phyloP scores from a whole-genome alignment of 2,113 vertebrate genomes.

The Bos taurus region DNA sequence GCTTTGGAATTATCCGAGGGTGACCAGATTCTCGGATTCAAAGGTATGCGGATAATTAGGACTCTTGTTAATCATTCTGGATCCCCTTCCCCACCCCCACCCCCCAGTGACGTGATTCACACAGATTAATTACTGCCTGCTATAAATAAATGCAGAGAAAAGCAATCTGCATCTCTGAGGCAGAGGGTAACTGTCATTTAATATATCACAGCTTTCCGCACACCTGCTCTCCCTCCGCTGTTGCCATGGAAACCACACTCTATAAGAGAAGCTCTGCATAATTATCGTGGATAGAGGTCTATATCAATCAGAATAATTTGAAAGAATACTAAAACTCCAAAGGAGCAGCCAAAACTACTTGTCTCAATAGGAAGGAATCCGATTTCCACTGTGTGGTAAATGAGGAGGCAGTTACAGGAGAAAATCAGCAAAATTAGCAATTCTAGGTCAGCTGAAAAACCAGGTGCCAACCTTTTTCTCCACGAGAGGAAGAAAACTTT shows the following conservation, averaged over 20 bases:
- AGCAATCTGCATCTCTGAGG: slow-evolving; percentile 75
- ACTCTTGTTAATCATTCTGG: slow-evolving; percentile 78
- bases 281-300: slow-evolving; percentile 83
- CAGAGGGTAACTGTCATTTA: slow-evolving; percentile 84
- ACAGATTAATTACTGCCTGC: slow-evolving; percentile 84
- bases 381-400: slow-evolving; percentile 77
- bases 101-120: slow-evolving; percentile 78
- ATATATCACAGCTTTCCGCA: slow-evolving; percentile 80
- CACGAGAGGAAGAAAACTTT: slow-evolving; percentile 54
- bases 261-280: slow-evolving; percentile 81
- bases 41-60: slow-evolving; percentile 80
- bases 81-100: slow-evolving; percentile 13
- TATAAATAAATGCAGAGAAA: slow-evolving; percentile 82
- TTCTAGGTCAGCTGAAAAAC: slow-evolving; percentile 64
- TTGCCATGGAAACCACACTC: slow-evolving; percentile 81
- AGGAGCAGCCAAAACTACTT: slow-evolving; percentile 79
- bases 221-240: slow-evolving; percentile 80
- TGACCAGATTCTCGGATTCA: slow-evolving; percentile 69
- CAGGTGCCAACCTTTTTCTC: slow-evolving; percentile 19
- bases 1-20: slow-evolving; percentile 47
- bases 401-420: slow-evolving; percentile 69
- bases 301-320: slow-evolving; percentile 86
- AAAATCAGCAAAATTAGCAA: slow-evolving; percentile 72
- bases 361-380: slow-evolving; percentile 78
- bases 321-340: slow-evolving; percentile 78